Evolutionary conservation across 53 echinoderm and acorn worm species (phyloP).

Genomic region (Zoroaster sp.): DNA sequence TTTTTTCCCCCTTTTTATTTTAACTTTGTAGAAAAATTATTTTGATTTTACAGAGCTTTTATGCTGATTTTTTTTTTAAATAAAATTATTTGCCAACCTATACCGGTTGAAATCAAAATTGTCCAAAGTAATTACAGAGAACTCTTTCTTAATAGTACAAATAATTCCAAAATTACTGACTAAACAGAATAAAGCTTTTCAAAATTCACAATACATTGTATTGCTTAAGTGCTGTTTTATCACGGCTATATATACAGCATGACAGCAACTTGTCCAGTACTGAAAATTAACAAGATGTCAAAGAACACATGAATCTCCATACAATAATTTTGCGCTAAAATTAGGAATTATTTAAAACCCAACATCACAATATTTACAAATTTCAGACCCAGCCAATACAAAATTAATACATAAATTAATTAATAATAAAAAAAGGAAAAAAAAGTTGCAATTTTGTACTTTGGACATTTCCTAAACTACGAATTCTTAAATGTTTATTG

Average conservation of each 20-base stretch:
- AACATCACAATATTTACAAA: neutral
- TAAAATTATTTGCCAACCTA: too few species aligned
- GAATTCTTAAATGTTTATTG: neutral
- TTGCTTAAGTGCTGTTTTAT: neutral
- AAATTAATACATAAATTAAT: neutral
- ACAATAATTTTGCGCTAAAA: neutral
- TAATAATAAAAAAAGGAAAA: neutral
- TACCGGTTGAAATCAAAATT: neutral
- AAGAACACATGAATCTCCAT: neutral
- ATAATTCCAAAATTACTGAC: neutral
- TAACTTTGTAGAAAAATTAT: too few species aligned
- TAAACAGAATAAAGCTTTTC: neutral
- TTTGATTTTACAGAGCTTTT: too few species aligned
- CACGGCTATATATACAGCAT: neutral
- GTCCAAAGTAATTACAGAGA: neutral
- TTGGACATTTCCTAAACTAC: neutral
- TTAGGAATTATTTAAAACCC: neutral
- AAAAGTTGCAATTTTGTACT: neutral
- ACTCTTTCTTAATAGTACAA: neutral
- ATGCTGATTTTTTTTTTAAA: too few species aligned
- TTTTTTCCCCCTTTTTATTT: too few species aligned
- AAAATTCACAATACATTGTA: neutral
- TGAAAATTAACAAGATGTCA: neutral
- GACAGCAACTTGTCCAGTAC: neutral
- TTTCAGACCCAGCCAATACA: neutral